Evolutionary conservation across 1,140 invertebrate genomes (phyloP), one percentile per base, ranked within the genome.

Genomic region (Pachypeltis micranthus): DNA sequence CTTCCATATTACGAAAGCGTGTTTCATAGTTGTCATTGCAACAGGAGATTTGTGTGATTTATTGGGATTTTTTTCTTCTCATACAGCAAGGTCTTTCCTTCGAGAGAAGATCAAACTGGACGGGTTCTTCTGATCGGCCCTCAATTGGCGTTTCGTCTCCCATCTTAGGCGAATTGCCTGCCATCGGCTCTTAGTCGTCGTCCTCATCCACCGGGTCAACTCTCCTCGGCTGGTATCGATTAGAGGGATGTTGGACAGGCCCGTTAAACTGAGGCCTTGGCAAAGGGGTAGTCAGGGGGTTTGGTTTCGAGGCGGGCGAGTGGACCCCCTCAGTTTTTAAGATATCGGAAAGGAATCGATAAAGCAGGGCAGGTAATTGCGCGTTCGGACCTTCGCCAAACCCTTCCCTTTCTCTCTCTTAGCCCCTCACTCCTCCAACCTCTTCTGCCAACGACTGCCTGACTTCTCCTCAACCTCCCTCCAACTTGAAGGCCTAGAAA

Each of bases 331-430:
- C 47, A 51, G 47, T 51, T 51, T 51, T 51, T 51, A 51, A 51
- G 47, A 51, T 51, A 51, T 51, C 47, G 47, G n/a, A 51, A 51
- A 51, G 47, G 47, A 51, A 51, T 51, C 47, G 47, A 51, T 51
- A 51, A 51, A 51, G 47, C 47, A n/a, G n/a, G n/a, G n/a, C 47
- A 51, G 47, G 47, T 51, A 51, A 51, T 51, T 51, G 47, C 47
- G 47, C 47, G 47, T 51, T 51, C 47, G 47, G 47, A 51, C 47
- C 47, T 21, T 51, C 47, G 47, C 34, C 34, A n/a, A 39, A 39
- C n/a, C n/a, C n/a, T n/a, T n/a, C n/a, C n/a, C n/a, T n/a, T n/a
- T n/a, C n/a, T n/a, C n/a, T n/a, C n/a, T n/a, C n/a, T n/a, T n/a
- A n/a, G n/a, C n/a, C n/a, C n/a, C n/a, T n/a, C n/a, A n/a, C n/a